Conservation (phyloP, 2,113 vertebrate species). For the Microcebus murinus region DNA sequence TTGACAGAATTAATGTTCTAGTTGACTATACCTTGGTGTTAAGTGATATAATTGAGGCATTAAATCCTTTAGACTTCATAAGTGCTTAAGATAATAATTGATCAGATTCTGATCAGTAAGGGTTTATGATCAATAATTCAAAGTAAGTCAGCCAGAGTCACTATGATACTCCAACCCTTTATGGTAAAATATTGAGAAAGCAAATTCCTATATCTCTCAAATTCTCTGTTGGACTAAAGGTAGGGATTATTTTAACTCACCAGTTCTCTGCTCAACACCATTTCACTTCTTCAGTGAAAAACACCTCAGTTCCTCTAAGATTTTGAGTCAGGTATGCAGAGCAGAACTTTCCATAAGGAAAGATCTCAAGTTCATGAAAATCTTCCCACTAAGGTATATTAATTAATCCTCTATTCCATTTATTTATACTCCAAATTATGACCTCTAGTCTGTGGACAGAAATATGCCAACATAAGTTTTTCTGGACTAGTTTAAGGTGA, state of each 20-base stretch:
- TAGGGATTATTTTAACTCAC: background rate
- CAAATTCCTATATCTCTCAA: background rate
- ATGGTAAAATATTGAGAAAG: background rate
- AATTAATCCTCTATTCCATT: background rate
- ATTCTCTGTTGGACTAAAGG: background rate
- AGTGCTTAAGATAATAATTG: background rate
- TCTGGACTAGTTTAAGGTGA: background rate
- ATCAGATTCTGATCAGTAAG: background rate
- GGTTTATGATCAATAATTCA: background rate
- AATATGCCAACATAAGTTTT: background rate
- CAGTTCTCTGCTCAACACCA: background rate
- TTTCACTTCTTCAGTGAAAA: background rate
- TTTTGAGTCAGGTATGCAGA: background rate
- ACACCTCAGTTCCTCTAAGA: accelerated
- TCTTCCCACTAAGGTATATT: background rate
- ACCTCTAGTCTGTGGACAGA: background rate
- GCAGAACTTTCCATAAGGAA: background rate
- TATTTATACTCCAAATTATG: background rate
- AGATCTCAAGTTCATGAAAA: background rate
- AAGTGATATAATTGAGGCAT: background rate
- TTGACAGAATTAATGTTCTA: background rate
- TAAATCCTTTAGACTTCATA: background rate
- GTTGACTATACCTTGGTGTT: background rate
- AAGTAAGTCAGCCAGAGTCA: background rate
- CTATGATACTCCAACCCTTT: background rate